These are phyloP conservation scores for Adoxophyes honmai DNA, from an alignment of 1,140 invertebrate genomes.

Conservation along the genomic window DNA sequence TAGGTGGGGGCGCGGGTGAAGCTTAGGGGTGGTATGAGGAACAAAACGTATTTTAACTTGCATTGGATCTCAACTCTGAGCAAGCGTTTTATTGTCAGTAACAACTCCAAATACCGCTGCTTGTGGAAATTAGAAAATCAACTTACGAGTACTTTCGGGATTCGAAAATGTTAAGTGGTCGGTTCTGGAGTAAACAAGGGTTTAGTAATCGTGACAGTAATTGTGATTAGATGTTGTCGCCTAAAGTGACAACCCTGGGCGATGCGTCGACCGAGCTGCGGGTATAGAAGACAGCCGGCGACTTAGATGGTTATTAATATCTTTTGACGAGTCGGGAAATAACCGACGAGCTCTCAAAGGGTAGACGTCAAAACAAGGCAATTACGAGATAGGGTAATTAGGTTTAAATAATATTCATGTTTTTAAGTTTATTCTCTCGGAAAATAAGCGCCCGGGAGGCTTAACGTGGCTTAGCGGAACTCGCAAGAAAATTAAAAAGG, in stretches of 20 bases:
- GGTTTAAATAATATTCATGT: conserved; percentile 53
- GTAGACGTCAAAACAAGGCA: conserved; percentile 72
- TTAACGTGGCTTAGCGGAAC: neutral
- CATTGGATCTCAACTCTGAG: too few species aligned
- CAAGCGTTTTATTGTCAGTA: too few species aligned
- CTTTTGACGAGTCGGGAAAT: conserved; percentile 65
- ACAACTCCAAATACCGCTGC: too few species aligned
- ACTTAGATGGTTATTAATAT: conserved; percentile 73
- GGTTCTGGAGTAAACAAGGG: too few species aligned
- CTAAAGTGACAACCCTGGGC: conserved; percentile 8
- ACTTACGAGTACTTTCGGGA: too few species aligned
- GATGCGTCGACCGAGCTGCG: conserved; percentile 34
- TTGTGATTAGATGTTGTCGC: neutral
- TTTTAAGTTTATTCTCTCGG: conserved; percentile 39
- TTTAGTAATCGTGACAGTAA: too few species aligned
- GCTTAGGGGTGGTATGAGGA: conserved; percentile 25
- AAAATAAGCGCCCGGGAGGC: conserved; percentile 22
- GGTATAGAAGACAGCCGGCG: conserved; percentile 47
- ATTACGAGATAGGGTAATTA: conserved; percentile 70
- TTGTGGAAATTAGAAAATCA: too few species aligned
- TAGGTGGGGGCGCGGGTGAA: neutral
- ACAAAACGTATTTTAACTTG: neutral
- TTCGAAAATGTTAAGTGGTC: too few species aligned
- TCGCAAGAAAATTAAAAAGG: too few species aligned
- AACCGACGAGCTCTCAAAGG: conserved; percentile 63